phyloP scores from a whole-genome alignment of 2,888 invertebrate species.

The Drosophila fungiperda region DNA sequence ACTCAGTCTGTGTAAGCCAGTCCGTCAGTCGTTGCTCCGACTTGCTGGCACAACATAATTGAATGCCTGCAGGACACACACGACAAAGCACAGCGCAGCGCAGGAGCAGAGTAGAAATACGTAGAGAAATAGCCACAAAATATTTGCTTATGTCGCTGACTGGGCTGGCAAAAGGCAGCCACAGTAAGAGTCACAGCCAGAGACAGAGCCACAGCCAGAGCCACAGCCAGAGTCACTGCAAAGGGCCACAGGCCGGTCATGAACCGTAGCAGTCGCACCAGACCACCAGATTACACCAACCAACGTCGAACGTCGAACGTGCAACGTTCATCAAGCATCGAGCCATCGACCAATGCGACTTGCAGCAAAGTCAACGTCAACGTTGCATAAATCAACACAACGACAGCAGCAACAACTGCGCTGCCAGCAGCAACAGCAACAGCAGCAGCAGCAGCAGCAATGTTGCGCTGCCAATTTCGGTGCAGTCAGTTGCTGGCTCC shows the following conservation, averaged over 20 bases:
- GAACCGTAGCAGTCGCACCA: slow-evolving; percentile 19
- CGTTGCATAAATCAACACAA: slow-evolving; percentile 72
- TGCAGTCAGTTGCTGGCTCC: slow-evolving; percentile 35
- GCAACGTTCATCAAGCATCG: slow-evolving; percentile 51
- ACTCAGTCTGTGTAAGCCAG: slow-evolving; percentile 35
- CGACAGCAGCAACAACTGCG: slow-evolving; percentile 24
- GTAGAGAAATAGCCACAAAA: slow-evolving; percentile 66
- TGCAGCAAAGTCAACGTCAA: slow-evolving; percentile 72
- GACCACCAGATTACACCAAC: slow-evolving; percentile 36
- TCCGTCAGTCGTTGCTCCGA: slow-evolving; percentile 41
- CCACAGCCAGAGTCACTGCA: slow-evolving; percentile 26
- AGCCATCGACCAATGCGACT: slow-evolving; percentile 63
- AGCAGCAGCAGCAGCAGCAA: no score
- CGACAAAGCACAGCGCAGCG: slow-evolving; percentile 40
- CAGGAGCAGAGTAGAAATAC: slow-evolving; percentile 31
- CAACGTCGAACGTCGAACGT: slow-evolving; percentile 21
- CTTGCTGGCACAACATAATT: slow-evolving; percentile 72
- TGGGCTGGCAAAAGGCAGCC: slow-evolving; percentile 55
- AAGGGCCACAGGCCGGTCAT: slow-evolving; percentile 55
- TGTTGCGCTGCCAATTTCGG: slow-evolving; percentile 47
- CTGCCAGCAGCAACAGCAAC: slow-evolving; percentile 18
- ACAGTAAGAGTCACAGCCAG: neutral
- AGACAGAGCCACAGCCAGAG: neutral
- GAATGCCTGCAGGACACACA: slow-evolving; percentile 76
- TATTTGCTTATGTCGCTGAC: slow-evolving; percentile 73